Evolutionary conservation across 1,140 invertebrate genomes (phyloP), one percentile per base, ranked within the genome.

Genomic region (Ostrea edulis): DNA sequence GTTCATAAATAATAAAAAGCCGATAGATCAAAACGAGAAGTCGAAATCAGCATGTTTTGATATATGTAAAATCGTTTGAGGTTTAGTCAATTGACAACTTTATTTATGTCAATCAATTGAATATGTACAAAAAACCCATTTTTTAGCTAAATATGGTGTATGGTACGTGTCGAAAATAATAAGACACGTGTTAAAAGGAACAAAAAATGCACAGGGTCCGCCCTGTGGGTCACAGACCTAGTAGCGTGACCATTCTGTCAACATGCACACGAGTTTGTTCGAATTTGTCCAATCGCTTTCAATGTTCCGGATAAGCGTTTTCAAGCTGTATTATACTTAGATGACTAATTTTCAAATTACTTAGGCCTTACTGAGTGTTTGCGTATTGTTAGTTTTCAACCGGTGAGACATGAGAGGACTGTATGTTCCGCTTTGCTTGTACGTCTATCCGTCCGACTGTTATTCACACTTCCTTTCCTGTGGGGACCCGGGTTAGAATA

Each of bases 1-100:
- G 68, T 77, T 77, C 68, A 77, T 77, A 77, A 77, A 77, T 77
- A 77, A 77, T 77, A 77, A 77, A 77, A 29, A 35, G 29, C 25
- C 29, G 25, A 14, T 77, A 77, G 68, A 77, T 77, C 68, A 77
- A 77, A 62, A 29, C 0, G 25, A 77, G 14, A 77, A 68, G 9
- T 77, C 29, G 68, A 35, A 35, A 77, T 77, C 68, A 25, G 68
- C 68, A 77, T 29, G 68, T 77, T 77, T 14, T 35, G 8, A 77
- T 35, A 11, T 25, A 77, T 77, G 68, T 77, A 14, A 35, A 35
- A 77, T 77, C 68, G 29, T 35, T 35, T 77, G 68, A 77, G 68
- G 68, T 77, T 77, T 29, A 29, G 29, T 35, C 68, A 77, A 77
- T 77, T 77, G 68, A 77, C 68, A 77, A 77, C 25, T 77, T 77